Base-by-base conservation (phyloP, 2,113 vertebrate genomes). In the Phocoena phocoena region DNA sequence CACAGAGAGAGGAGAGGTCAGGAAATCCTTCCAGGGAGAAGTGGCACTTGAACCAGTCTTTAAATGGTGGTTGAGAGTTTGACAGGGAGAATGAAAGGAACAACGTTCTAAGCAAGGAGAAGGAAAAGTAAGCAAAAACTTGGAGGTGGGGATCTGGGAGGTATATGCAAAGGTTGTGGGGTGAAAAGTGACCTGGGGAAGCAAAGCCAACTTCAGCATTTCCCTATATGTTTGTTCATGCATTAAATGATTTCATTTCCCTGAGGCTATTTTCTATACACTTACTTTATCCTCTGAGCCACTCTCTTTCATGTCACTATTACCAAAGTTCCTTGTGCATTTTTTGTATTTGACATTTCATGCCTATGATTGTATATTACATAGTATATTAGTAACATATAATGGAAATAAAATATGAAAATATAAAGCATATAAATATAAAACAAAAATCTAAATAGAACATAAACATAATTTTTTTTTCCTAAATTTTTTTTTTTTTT, bases 321-420 rank as follows among this genome's bases (percentile, higher is more conserved):
- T 93, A 58, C 38, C 23, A 21, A 55, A 90, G 20, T 77, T 86
- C 53, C 26, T 93, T 95, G 63, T 26, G 47, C 44, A 14, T 55
- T 55, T 77, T 95, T 65, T 89, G 44, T 44, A 65, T 25, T 55
- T 95, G 82, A 88, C 26, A 44, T 68, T 84, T 36, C 6, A 33
- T 81, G n/a, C 9, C 36, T 80, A 14, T 88, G n/a, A 70, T 76
- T 18, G 28, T 50, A 50, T 76, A 20, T 74, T 92, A 70, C 63
- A 65, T 33, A 73, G 7, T 67, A 50, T 77, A 88, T 62, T 76
- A 96, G 81, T 93, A 74, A 60, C 44, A 80, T 93, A 47, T 60
- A 89, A 15, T 50, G 88, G 13, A 86, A 88, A 60, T 95, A 44
- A 96, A 74, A 62, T 55, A 63, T 88, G 44, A 95, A 83, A 92